Base-by-base conservation (phyloP, 2,888 invertebrate genomes). In the Nyleta sp. region DNA sequence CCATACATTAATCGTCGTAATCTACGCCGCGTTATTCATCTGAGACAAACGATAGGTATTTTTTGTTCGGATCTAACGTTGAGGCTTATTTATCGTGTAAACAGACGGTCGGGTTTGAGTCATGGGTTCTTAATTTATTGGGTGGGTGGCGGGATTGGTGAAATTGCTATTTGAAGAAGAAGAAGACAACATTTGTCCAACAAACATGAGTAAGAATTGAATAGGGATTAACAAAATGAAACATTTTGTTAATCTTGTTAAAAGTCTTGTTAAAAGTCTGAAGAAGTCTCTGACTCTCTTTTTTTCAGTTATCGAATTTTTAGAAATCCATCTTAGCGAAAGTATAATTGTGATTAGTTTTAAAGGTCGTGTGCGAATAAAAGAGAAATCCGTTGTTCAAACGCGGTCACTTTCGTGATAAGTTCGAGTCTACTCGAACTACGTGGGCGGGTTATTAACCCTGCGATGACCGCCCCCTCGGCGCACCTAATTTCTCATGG, bases 1-100 rank as follows among this genome's bases (percentile, higher is more conserved):
- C 68, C 72, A 73, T 78, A 70, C 67, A 79, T 79, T 79, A 75
- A 79, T 79, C 79, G 79, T 75, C 67, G 75, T 71, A 73, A 70
- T 75, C 71, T 74, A 78, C 64, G 70, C 52, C 40, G 48, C 42
- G 52, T 78, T 78, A 74, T 78, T 74, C 70, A 74, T 53, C 24
- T 52, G 64, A 70, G 78, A 78, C 73, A 78, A 73, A 78, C 65
- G 72, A 65, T 71, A 70, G 44, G 52, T 33, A 68, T 62, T 74
- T 74, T 74, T 68, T 53, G 50, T 50, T 46, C 52, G 20, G 8
- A 44, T 74, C 65, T 59, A 74, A 74, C 53, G 59, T 52, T 38
- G 22, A 38, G 33, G 28, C 22, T 59, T 74, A 74, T 67, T 74
- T 74, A 67, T 67, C 60, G 67, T 53, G 60, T 68, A 74, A 74